phyloP scores from a whole-genome alignment of 2,888 invertebrate genomes.

The Dendrolimus pini region DNA sequence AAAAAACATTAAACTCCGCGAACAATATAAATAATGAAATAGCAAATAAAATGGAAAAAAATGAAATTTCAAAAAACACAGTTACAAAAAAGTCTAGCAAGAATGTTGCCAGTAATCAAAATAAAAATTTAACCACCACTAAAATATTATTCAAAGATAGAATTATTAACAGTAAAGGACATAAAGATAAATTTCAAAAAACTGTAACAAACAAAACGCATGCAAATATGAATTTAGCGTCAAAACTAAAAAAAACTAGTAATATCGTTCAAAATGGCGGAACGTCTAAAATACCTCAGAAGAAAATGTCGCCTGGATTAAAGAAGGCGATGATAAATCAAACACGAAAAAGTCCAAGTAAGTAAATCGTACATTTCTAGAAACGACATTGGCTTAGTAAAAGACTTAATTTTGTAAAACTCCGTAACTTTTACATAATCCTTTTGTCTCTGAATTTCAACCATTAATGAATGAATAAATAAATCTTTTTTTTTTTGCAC shows the following conservation, averaged over 20 bases:
- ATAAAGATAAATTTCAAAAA: background rate
- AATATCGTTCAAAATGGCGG: conserved; percentile 18
- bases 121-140: too few species aligned
- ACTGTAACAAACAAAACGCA: background rate
- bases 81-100: background rate
- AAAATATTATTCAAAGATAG: too few species aligned
- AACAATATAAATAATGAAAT: conserved; percentile 1
- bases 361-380: conserved; percentile 18
- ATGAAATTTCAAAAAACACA: background rate
- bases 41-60: conserved; percentile 2
- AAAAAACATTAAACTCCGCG: background rate
- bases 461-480: too few species aligned
- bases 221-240: conserved; percentile 1
- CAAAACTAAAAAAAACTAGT: background rate
- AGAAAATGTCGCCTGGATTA: conserved; percentile 17
- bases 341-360: conserved; percentile 43
- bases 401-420: too few species aligned
- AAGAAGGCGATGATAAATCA: conserved; percentile 27
- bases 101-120: conserved; percentile 1
- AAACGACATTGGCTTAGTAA: too few species aligned
- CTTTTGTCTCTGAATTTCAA: too few species aligned
- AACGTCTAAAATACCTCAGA: conserved; percentile 38
- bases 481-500: too few species aligned
- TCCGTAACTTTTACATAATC: too few species aligned
- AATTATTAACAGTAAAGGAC: too few species aligned